Base-by-base conservation (phyloP, 2,797 vertebrate species). In the Xenentodon cancila region DNA sequence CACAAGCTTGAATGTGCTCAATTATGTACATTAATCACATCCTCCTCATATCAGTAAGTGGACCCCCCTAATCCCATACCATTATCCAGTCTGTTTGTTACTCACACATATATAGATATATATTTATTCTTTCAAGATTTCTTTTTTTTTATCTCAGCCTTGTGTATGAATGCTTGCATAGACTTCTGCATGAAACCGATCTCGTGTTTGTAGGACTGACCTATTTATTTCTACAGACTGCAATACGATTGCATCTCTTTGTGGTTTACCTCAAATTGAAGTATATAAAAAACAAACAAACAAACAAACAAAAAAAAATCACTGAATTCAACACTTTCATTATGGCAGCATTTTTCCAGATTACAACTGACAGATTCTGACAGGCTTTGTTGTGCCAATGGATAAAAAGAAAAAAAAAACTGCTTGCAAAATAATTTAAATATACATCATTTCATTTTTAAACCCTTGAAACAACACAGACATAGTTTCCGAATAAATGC, bases 1-100 rank as follows among this genome's bases (percentile, higher is more conserved):
- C 20, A 46, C 32, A 27, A 58, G 68, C 66, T 48, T 59, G 58
- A 60, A 54, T 72, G 67, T 64, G 53, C 37, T 47, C 9, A 1
- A 45, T 78, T 67, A 68, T 84, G 70, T 82, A 61, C 59, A 78
- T 84, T 78, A 82, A 87, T 79, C 58, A 61, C 20, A 71, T 58
- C 62, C 71, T 82, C 54, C 72, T 84, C 47, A 71, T 46, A 58
- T 64, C 47, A 32, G 25, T 53, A 25, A 86, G 82, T 69, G 77
- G 50, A 73, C 71, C 52, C 13, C 1, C 47, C 59, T n/a, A n/a
- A n/a, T 59, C 44, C 59, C 71, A 47, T 75, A 45, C 69, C 52
- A 78, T 87, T 81, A 87, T 84, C 75, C 66, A 79, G 59, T 85
- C 46, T 56, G 71, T 75, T 59, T 64, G 55, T 77, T 63, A 67